Evolutionary conservation across 1,140 invertebrate species (phyloP), one percentile per base, ranked within the genome.

Genomic region (Procambarus clarkii): DNA sequence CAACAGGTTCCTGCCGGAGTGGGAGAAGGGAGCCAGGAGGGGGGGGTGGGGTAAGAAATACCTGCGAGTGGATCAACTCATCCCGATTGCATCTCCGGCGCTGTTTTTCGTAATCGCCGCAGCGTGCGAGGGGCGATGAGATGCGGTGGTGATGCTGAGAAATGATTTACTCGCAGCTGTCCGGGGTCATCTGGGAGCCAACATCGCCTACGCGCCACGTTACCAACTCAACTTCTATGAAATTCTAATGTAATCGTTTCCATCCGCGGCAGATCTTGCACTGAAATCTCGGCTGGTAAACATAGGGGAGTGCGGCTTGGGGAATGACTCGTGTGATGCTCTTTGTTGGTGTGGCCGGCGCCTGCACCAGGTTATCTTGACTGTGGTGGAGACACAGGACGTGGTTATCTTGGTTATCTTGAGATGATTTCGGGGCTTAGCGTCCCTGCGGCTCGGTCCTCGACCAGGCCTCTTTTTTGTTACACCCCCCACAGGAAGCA

Each of bases 201-300:
- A 45, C 46, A 85, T 85, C 64, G 83, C 45, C 24, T 34, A 24
- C 46, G 69, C 74, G 69, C 69, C 45, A 85, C 21, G 45, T 71
- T 71, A 71, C 58, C 45, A n/a, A 45, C 83, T 44, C 21, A 46
- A 34, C 60, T 21, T 34, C 58, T 24, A 85, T 85, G 83, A 85
- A 85, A 85, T 74, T 85, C 83, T 71, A 85, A 85, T 85, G 83
- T 46, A 85, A 85, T 85, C 83, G 69, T 48, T 71, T 34, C n/a
- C 69, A 34, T 60, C 69, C 24, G 11, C n/a, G 44, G 18, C 64
- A 85, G 64, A 85, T 74, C 64, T 46, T 46, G 64, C 69, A 74
- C 24, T 46, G 69, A 74, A 58, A 81, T 58, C 79, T 81, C 46
- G 45, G 5, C 50, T 48, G 15, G 44, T 46, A 69, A 11, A 69